phyloP scores from a whole-genome alignment of 2,797 vertebrate species.

The Spatula clypeata region DNA sequence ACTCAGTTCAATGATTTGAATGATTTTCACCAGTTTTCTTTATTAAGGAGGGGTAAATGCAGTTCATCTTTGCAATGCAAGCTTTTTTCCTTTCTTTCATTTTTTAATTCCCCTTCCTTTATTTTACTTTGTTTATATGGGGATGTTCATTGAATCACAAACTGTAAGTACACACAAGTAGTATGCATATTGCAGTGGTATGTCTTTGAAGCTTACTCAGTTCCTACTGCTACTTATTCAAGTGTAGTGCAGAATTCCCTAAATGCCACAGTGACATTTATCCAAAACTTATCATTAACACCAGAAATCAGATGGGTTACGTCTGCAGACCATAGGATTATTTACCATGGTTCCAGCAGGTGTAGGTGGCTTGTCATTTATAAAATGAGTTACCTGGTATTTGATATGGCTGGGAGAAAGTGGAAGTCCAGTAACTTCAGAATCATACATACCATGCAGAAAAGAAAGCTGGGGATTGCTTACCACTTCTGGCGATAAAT shows the following conservation, averaged over 20 bases:
- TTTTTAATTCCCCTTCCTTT: neutral
- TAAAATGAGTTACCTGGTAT: neutral
- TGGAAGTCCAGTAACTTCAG: neutral
- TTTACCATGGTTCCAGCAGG: neutral
- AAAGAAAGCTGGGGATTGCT: conserved; percentile 33
- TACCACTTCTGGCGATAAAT: conserved; percentile 11
- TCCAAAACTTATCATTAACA: neutral
- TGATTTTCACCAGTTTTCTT: neutral
- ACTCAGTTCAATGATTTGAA: neutral
- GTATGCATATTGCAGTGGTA: neutral
- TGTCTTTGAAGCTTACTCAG: neutral
- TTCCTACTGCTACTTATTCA: neutral
- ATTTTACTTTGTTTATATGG: neutral
- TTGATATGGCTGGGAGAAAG: neutral
- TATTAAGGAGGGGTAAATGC: neutral
- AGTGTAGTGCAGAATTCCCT: neutral
- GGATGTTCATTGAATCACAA: neutral
- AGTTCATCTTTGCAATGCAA: neutral
- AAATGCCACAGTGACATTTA: neutral
- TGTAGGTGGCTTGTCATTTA: neutral
- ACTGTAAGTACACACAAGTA: neutral
- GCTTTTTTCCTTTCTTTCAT: fast-evolving
- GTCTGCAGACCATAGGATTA: neutral
- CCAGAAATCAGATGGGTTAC: conserved; percentile 8
- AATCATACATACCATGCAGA: neutral